phyloP scores from a whole-genome alignment of 2,888 invertebrate genomes.

The Antitype chi region DNA sequence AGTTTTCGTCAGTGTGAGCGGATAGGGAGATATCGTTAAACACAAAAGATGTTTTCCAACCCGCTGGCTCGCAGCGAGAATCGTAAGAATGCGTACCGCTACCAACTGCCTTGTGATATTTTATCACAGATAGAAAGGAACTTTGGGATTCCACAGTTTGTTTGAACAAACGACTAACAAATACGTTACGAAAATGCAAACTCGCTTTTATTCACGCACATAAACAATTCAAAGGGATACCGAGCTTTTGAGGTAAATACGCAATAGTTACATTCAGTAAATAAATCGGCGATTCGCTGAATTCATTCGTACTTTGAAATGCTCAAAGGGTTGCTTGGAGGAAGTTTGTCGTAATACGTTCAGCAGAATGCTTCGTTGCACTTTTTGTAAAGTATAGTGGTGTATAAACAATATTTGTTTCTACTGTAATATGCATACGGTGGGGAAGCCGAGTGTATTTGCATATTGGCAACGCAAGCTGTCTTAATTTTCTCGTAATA shows the following conservation, averaged over 20 bases:
- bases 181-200: slow-evolving; percentile 85
- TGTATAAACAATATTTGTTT: slow-evolving; percentile 58
- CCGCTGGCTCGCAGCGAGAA: slow-evolving; percentile 77
- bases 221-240: slow-evolving; percentile 85
- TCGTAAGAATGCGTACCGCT: slow-evolving; percentile 84
- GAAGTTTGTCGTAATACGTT: slow-evolving; percentile 27
- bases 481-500: slow-evolving; percentile 88
- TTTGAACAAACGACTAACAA: slow-evolving; percentile 85
- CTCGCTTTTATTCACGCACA: slow-evolving; percentile 82
- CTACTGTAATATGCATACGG: slow-evolving; percentile 48
- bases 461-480: slow-evolving; percentile 88
- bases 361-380: slow-evolving; percentile 22
- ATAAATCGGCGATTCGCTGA: slow-evolving; percentile 51
- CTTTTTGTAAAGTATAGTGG: slow-evolving; percentile 31
- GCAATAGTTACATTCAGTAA: slow-evolving; percentile 74
- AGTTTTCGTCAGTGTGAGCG: slow-evolving; percentile 49
- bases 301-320: slow-evolving; percentile 55
- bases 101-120: slow-evolving; percentile 85
- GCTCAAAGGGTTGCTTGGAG: slow-evolving; percentile 44
- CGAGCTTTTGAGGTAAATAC: slow-evolving; percentile 75
- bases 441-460: slow-evolving; percentile 76
- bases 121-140: slow-evolving; percentile 84
- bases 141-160: slow-evolving; percentile 83
- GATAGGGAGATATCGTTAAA: slow-evolving; percentile 66
- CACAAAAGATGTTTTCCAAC: slow-evolving; percentile 84